Base-by-base conservation (phyloP, 2,113 vertebrate species). In the Pomatorhinus ruficollis region DNA sequence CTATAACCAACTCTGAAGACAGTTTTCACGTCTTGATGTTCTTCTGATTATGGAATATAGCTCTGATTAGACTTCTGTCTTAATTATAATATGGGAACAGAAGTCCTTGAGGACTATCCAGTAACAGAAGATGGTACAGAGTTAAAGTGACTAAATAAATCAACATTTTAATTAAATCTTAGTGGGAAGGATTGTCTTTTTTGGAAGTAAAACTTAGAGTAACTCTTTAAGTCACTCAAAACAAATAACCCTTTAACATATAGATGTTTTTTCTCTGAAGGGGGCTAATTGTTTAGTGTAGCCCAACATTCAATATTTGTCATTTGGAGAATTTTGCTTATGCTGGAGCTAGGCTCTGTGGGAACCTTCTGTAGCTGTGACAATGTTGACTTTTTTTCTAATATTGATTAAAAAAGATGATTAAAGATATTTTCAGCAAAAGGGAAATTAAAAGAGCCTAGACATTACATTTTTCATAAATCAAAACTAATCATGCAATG, bases 371-470 rank as follows among this genome's bases (percentile, higher is more conserved):
- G 9, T 40, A 77, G 22, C 25, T 87, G 40, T 76, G 78, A 85
- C 56, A 66, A 63, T 39, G 69, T 59, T 22, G 31, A 19, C 3
- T 53, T 86, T 47, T 50, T 59, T 81, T 3, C 11, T 71, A 87
- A 70, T 85, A 92, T 78, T 90, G 77, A 95, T 79, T 93, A 83
- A 95, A 95, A 82, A 82, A 49, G 6, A 39, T 45, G 35, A 85
- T 91, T 64, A 93, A 74, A 47, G 23, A 64, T 90, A 90, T 97
- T 91, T 94, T 65, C 22, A 78, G 64, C 47, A 92, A 83, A 91
- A 91, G 20, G 69, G 12, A 85, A 96, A 94, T 84, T 17, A 94
- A 82, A 97, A 90, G 12, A 50, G 31, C 7, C 70, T 17, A 91
- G 53, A 78, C 9, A 65, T 78, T 69, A 72, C 37, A 83, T 85